Evolutionary conservation across 1,140 invertebrate species (phyloP).

Genomic region (Ruditapes philippinarum): DNA sequence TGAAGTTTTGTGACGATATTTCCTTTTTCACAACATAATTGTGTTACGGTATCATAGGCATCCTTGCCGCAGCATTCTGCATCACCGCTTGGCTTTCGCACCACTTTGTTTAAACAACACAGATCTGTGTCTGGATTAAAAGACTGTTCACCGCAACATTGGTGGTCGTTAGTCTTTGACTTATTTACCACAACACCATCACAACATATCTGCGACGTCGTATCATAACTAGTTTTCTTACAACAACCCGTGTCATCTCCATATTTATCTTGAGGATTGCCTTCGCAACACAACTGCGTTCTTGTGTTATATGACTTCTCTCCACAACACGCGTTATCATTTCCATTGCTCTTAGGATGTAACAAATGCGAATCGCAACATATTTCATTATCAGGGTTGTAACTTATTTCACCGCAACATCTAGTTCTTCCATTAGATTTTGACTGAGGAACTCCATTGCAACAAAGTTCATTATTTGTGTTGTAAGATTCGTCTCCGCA

Average conservation of each 20-base stretch:
- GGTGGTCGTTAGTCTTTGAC: not conserved
- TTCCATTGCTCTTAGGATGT: not conserved
- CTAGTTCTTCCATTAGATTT: not conserved
- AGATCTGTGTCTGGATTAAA: constrained; percentile 38
- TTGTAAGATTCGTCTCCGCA: constrained; percentile 19
- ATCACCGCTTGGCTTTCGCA: not conserved
- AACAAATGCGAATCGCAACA: constrained; percentile 21
- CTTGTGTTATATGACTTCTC: constrained; percentile 3
- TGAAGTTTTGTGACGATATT: not conserved
- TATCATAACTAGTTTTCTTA: constrained; percentile 34
- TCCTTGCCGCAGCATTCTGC: not conserved
- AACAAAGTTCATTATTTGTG: constrained; percentile 26
- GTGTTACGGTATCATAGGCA: not conserved
- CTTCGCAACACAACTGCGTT: constrained; percentile 26
- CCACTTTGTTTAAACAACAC: not conserved
- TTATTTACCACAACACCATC: not conserved
- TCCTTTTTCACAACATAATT: constrained; percentile 10
- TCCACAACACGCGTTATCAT: constrained; percentile 30
- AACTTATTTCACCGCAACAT: constrained; percentile 38
- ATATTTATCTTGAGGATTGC: not conserved
- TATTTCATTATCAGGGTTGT: not conserved
- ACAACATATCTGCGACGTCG: constrained; percentile 23
- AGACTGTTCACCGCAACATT: not conserved
- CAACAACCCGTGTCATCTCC: not conserved
- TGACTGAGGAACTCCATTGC: constrained; percentile 4